These are phyloP conservation scores for Edolisoma coerulescens DNA, from an alignment of 2,113 vertebrate genomes.

Conservation along the genomic window DNA sequence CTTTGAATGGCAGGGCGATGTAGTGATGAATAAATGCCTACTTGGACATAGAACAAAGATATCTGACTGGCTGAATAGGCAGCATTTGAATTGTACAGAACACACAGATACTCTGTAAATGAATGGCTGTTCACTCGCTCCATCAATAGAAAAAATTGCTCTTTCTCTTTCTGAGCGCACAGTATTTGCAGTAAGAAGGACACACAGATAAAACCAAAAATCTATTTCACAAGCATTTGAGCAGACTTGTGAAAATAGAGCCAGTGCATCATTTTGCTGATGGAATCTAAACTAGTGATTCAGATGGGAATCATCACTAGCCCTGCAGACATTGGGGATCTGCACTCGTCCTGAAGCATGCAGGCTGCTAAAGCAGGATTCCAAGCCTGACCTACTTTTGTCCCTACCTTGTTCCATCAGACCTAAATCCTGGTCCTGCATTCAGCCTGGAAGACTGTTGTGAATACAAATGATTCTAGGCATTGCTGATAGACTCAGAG, in stretches of 20 bases:
- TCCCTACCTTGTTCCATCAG: slow-evolving; percentile 33
- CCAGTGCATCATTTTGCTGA: background rate
- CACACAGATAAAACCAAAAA: background rate
- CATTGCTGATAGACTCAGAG: background rate
- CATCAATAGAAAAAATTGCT: slow-evolving; percentile 58
- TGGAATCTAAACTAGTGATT: background rate
- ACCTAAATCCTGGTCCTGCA: slow-evolving; percentile 26
- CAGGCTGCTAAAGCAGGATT: background rate
- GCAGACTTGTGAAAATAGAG: slow-evolving; percentile 18
- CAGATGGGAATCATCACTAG: background rate
- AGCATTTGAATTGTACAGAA: slow-evolving; percentile 52
- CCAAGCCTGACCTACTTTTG: slow-evolving; percentile 55
- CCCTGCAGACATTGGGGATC: background rate
- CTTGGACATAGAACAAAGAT: slow-evolving; percentile 62
- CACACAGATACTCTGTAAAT: slow-evolving; percentile 44
- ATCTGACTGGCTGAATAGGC: slow-evolving; percentile 52
- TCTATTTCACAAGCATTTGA: background rate
- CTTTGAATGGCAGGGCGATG: slow-evolving; percentile 19
- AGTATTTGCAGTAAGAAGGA: slow-evolving; percentile 50
- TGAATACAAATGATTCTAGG: slow-evolving; percentile 40
- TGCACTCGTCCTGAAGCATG: background rate
- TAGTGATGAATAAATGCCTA: slow-evolving; percentile 47
- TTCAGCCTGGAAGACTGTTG: slow-evolving; percentile 8
- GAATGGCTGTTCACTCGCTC: slow-evolving; percentile 32
- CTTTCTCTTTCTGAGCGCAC: slow-evolving; percentile 25